Evolutionary conservation across 2,113 vertebrate species (phyloP), one percentile per base, ranked within the genome.

Genomic region (Ophthalmolycus amberensis): DNA sequence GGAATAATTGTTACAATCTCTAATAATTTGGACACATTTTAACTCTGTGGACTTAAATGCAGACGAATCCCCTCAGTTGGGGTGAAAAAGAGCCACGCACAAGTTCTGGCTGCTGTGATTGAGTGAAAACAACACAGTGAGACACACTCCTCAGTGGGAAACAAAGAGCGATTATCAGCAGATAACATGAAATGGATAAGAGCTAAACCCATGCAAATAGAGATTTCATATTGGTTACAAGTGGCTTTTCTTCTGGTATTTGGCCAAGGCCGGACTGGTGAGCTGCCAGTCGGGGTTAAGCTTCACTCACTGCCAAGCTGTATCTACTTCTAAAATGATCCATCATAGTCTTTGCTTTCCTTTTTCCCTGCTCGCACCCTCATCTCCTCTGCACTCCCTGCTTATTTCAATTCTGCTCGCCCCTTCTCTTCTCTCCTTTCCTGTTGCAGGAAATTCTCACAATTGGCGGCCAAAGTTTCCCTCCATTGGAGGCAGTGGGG

Each of bases 381-480:
- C 65, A 18, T 76, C 85, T 81, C 65, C 38, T 72, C 66, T 58
- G 48, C 77, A 67, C 78, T 63, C 20, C 71, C 65, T 54, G 79
- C 82, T 86, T 80, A 77, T 80, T 91, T 84, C 84, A 82, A 79
- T 82, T 62, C 73, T 48, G 50, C 79, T 83, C 46, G 11, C 81
- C 85, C 80, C 83, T 84, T 86, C 88, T 91, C 77, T 76, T 84
- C 88, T 89, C 88, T 88, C 85, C 77, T 92, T 95, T 95, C 94
- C 94, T 94, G 94, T 90, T 81, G 85, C 92, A 95, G 94, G 95
- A 95, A 95, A 91, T 94, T 94, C 95, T 95, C 94, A 95, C 95
- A 95, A 95, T 95, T 89, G 91, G 88, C 29, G 90, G 84, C 93
- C 89, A 93, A 77, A 82, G 87, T 88, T 88, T 85, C 90, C 91